Base-by-base conservation (phyloP, 2,797 vertebrate genomes). In the Cichlasoma orientale region DNA sequence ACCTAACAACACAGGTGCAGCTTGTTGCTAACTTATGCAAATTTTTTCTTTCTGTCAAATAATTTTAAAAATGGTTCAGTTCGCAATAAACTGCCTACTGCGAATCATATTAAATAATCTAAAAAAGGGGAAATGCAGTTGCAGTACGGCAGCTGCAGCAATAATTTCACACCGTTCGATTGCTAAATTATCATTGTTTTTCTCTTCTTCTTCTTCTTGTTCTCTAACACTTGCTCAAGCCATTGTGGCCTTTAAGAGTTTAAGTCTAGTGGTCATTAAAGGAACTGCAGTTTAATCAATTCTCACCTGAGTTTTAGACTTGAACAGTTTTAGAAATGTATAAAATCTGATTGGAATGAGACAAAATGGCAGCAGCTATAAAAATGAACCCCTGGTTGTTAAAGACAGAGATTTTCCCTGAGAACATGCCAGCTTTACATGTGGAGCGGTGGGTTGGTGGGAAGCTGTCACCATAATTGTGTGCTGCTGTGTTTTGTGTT, bases 401-500 rank as follows among this genome's bases (percentile, higher is more conserved):
- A 77, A 71, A 54, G 25, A 50, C 54, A 27, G 12, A 56, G 23
- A 57, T 38, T 73, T 59, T 68, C 10, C 18, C 74, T 53, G 31
- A 72, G 31, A 79, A 72, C 36, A 27, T 25, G 54, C 7, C 54
- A 31, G 47, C 74, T 77, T 81, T 80, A 55, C 27, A 56, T 55
- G 41, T 47, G 38, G 29, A 72, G 56, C 57, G 29, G 29, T 4
- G 13, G 9, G 29, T 31, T 47, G 61, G 66, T 61, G 58, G 41
- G 44, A 53, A 21, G n/a, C 33, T 81, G 71, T 55, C 55, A 18
- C 18, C 50, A 6, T 75, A 74, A 76, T 50, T 66, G 53, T 33
- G 79, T 82, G 82, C 75, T 74, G 86, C 68, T 77, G 55, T 74
- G 74, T 80, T 50, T 68, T 68, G 44, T 68, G 41, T 50, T 68